Evolutionary conservation across 2,113 vertebrate genomes (phyloP), one percentile per base, ranked within the genome.

Genomic region (Mirounga angustirostris): DNA sequence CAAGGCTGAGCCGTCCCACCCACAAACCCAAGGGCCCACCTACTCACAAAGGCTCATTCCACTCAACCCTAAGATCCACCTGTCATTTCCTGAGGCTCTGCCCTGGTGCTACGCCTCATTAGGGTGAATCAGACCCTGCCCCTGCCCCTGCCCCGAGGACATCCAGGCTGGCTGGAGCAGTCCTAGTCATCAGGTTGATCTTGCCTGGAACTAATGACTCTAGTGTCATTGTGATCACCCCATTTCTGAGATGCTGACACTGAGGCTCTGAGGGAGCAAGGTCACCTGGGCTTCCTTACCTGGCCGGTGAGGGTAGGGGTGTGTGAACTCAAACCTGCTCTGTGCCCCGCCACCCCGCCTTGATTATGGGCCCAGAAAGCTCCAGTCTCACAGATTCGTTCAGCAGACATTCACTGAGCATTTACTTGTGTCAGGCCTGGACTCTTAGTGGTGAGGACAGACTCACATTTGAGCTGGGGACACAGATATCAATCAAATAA

Each of bases 51-150:
- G 78, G 73, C 73, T 79, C 71, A 54, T 92, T 89, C 73, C 79
- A 80, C 21, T 43, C 28, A 84, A 59, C 79, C 67, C 65, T n/a
- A 28, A 73, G 83, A 95, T 92, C 46, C 33, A 18, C 59, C 43
- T 76, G 36, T 89, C 93, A 92, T 92, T 96, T 97, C 85, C 91
- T 91, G 59, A 96, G 43, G 71, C 36, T 30, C 58, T 73, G 69
- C 61, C 89, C 89, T 92, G 91, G 65, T 93, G 52, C 78, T 71
- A 86, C 92, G 78, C 67, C 61, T 86, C 83, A 58, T 58, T 19
- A 12, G 52, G 30, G 54, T 96, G 90, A 96, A 81, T 97, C 97
- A 95, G 65, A 69, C 46, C 22, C 43, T 30, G 18, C 74, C 40
- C 22, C 43, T 30, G 18, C 74, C 63, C 52, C 56, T 74, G 30